Percentiles rank a stretch among this genome's conserved stretches.
phyloP scores from a whole-genome alignment of 2,797 vertebrate species.

The Phoeniculus purpureus region DNA sequence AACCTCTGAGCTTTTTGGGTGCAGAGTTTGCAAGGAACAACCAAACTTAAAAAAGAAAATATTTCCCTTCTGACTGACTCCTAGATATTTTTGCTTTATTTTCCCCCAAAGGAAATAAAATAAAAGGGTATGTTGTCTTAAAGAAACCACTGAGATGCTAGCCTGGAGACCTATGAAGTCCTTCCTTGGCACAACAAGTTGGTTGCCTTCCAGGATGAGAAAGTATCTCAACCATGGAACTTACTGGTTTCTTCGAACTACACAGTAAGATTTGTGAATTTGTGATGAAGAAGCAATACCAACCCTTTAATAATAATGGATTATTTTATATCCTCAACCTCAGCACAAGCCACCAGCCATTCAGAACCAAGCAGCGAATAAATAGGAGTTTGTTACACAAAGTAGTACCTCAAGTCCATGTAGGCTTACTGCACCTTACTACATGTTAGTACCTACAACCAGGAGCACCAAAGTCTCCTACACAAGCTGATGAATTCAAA shows the following conservation, averaged over 20 bases:
- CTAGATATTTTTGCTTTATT: neutral
- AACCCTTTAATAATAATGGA: neutral
- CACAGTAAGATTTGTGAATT: neutral
- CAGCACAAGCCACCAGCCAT: neutral
- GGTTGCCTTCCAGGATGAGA: neutral
- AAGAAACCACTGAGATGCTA: neutral
- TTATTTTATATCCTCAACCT: neutral
- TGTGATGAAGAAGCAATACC: rapidly evolving
- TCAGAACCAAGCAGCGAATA: neutral
- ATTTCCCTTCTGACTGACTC: neutral
- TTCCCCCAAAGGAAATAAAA: neutral
- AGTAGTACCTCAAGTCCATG: neutral
- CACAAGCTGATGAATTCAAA: neutral
- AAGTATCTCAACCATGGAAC: neutral
- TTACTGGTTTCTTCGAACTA: neutral
- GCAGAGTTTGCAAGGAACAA: neutral
- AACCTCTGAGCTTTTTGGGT: neutral
- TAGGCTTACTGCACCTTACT: neutral
- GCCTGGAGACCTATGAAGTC: neutral
- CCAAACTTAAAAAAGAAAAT: neutral
- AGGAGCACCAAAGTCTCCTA: neutral
- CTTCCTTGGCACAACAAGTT: neutral
- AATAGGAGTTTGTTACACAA: neutral
- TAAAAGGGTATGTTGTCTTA: neutral
- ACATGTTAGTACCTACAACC: rapidly evolving